Evolutionary conservation across 2,888 invertebrate species (phyloP).

Genomic region (Augiades crinisus): DNA sequence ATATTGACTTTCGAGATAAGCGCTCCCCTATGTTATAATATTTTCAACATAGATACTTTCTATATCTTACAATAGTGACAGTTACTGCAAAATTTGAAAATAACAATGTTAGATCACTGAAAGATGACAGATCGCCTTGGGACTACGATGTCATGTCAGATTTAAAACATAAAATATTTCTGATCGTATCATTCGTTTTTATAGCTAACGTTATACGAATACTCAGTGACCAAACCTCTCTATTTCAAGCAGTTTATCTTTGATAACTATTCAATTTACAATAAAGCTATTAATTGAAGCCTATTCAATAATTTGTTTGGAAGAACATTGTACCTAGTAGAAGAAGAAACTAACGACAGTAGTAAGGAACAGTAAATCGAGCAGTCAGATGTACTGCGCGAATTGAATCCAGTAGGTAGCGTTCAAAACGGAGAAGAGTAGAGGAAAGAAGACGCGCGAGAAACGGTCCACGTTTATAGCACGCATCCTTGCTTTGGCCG

Average conservation of each 20-base stretch:
- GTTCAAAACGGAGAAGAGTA: conserved; percentile 93
- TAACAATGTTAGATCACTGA: too few relatives aligned
- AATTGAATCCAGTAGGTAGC: conserved; percentile 95
- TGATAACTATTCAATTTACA: neutral
- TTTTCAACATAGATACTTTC: too few relatives aligned
- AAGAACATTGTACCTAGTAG: conserved; percentile 10
- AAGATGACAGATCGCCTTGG: too few relatives aligned
- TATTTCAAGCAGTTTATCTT: neutral
- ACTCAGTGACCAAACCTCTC: neutral
- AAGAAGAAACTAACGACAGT: neutral
- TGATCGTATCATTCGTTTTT: too few relatives aligned
- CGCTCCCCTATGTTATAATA: too few relatives aligned
- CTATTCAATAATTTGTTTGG: neutral
- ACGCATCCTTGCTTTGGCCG: conserved; percentile 62
- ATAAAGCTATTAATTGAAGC: neutral
- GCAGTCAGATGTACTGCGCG: conserved; percentile 74
- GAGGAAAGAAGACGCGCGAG: conserved; percentile 93
- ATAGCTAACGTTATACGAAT: too few relatives aligned
- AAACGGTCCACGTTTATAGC: conserved; percentile 93
- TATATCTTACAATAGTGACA: too few relatives aligned
- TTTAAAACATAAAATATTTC: too few relatives aligned
- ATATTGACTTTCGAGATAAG: too few relatives aligned
- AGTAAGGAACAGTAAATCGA: conserved; percentile 15
- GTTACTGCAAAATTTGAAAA: too few relatives aligned
- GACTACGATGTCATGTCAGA: too few relatives aligned